Evolutionary conservation across 1,140 invertebrate genomes (phyloP).

Genomic region (Sminthurides bifidus): DNA sequence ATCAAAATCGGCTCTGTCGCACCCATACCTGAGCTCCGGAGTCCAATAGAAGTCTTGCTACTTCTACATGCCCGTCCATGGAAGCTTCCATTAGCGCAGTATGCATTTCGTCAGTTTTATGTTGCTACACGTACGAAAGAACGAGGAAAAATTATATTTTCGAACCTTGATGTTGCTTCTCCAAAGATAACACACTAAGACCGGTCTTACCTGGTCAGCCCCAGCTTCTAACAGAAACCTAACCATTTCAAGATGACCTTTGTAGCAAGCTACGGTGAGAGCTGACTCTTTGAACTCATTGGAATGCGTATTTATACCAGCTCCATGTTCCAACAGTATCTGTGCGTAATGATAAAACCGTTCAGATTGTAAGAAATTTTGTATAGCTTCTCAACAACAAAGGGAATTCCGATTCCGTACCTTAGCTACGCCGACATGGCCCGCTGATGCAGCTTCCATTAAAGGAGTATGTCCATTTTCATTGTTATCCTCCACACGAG

Average conservation of each 20-base stretch:
- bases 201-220: slow-evolving; percentile 60
- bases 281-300: slow-evolving; percentile 97
- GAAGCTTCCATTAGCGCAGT: slow-evolving; percentile 98
- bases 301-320: slow-evolving; percentile 95
- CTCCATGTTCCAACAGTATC: slow-evolving; percentile 80
- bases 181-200: not conserved
- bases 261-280: slow-evolving; percentile 92
- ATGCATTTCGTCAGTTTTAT: slow-evolving; percentile 99
- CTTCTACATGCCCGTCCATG: slow-evolving; percentile 98
- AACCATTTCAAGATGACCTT: slow-evolving; percentile 97
- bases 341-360: slow-evolving; percentile 28
- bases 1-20: too few relatives aligned
- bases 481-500: slow-evolving; percentile 96
- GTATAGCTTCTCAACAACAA: too few relatives aligned
- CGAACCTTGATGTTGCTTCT: not conserved
- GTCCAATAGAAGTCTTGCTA: slow-evolving; percentile 79
- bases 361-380: not conserved
- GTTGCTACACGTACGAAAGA: slow-evolving; percentile 48
- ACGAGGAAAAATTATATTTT: not conserved
- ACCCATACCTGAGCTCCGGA: slow-evolving; percentile 81
- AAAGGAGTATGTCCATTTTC: slow-evolving; percentile 97
- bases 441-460: slow-evolving; percentile 96
- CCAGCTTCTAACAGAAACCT: slow-evolving; percentile 84
- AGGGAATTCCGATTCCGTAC: too few relatives aligned
- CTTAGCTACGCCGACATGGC: slow-evolving; percentile 87